Percentiles rank a stretch among this genome's conserved stretches.
These are phyloP conservation scores for Nyctibius grandis DNA, from an alignment of 2,797 vertebrate genomes.

Conservation along the genomic window DNA sequence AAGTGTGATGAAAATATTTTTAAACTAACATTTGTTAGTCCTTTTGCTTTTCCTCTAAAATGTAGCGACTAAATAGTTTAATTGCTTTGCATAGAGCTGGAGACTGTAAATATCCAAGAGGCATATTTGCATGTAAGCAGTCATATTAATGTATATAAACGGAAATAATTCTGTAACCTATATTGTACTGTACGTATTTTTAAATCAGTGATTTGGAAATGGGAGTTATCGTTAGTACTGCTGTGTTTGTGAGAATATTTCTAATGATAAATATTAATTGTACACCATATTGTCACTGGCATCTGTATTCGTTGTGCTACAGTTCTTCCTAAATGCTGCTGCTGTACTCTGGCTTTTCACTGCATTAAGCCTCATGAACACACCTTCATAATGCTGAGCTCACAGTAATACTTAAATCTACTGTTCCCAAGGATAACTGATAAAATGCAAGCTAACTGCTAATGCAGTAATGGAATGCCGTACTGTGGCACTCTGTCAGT, in stretches of 20 bases:
- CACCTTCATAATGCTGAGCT: slow-evolving; percentile 32
- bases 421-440: slow-evolving; percentile 26
- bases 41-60: slow-evolving; percentile 16
- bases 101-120: background rate
- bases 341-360: slow-evolving; percentile 41
- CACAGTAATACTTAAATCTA: slow-evolving; percentile 2
- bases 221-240: background rate
- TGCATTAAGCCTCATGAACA: slow-evolving; percentile 34
- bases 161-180: background rate
- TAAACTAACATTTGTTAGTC: background rate
- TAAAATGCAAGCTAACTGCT: slow-evolving; percentile 50
- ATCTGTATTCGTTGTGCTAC: slow-evolving; percentile 28
- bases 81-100: slow-evolving; percentile 8
- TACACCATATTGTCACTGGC: background rate
- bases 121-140: background rate
- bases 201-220: background rate
- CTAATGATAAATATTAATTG: background rate
- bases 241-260: background rate
- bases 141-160: background rate
- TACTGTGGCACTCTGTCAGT: background rate
- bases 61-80: background rate
- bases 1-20: slow-evolving; percentile 37
- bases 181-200: background rate
- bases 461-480: slow-evolving; percentile 23
- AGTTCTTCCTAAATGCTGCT: slow-evolving; percentile 42